Base-by-base conservation (phyloP, 2,113 vertebrate species). In the Seriola dumerili region DNA sequence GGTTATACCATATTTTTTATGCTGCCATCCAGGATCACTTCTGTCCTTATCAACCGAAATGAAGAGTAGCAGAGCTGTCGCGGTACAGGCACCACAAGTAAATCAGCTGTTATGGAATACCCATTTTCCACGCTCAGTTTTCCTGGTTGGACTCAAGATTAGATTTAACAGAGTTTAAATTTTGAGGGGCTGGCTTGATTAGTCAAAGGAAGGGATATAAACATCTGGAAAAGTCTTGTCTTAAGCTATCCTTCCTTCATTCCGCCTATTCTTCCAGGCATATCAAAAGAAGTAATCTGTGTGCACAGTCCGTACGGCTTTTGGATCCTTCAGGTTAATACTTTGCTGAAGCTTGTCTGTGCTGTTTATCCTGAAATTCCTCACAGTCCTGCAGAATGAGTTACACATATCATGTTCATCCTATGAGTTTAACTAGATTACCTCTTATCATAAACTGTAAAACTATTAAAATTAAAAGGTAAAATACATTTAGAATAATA, bases 121-220 rank as follows among this genome's bases (percentile, higher is more conserved):
- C 13, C 16, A 61, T 88, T 93, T 89, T 80, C 83, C 63, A 63
- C 44, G 25, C 62, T 82, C 32, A 34, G 32, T 54, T 78, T 66
- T 83, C 52, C 16, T 70, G 34, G 8, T 57, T 62, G 38, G 44
- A 68, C 44, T 54, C 40, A 46, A 63, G 57, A 44, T 57, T 23
- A 48, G 25, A 61, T 85, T 73, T 68, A 76, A 59, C 3, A 69
- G 66, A 21, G 29, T 58, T 80, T 76, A 44, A 40, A 64, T 16
- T 14, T 79, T 63, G 25, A 54, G 19, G 5, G 14, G 8, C 21
- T 59, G 76, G 58, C 52, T 48, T 65, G 17, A 52, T 42, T 65
- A 65, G 79, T 52, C 3, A 38, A 32, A 66, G 7, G 52, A 29
- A 72, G 17, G 46, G 55, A 88, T 61, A 73, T 61, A 63, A 79